These are phyloP conservation scores for Epirrhoe alternata DNA, from an alignment of 2,888 invertebrate species.

Conservation along the genomic window DNA sequence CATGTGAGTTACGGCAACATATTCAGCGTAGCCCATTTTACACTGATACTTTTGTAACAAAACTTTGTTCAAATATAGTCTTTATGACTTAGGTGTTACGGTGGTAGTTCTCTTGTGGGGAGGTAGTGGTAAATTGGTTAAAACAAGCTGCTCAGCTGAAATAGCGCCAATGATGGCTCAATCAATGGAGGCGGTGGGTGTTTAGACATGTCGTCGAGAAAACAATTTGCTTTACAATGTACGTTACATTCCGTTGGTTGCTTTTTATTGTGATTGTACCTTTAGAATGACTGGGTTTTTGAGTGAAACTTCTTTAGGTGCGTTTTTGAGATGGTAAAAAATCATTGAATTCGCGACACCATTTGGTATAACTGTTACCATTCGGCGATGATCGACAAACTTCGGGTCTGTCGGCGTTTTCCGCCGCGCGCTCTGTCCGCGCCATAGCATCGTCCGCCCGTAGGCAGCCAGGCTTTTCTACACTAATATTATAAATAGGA, in stretches of 20 bases:
- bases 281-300: conserved; percentile 44
- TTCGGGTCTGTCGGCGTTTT: too few species aligned
- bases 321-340: too few species aligned
- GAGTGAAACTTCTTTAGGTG: too few species aligned
- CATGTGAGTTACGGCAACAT: conserved; percentile 76
- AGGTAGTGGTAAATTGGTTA: conserved; percentile 45
- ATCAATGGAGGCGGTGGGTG: conserved; percentile 74
- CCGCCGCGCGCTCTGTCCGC: too few species aligned
- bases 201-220: conserved; percentile 73
- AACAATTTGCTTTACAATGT: conserved; percentile 81
- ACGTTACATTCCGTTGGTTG: conserved; percentile 53
- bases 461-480: too few species aligned
- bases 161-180: conserved; percentile 77
- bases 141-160: conserved; percentile 67
- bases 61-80: conserved; percentile 29
- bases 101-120: background rate
- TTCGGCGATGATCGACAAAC: too few species aligned
- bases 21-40: conserved; percentile 58
- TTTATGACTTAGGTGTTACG: conserved; percentile 35
- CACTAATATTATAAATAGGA: too few species aligned
- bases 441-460: too few species aligned
- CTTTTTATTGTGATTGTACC: conserved; percentile 67
- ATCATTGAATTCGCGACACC: too few species aligned
- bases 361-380: too few species aligned
- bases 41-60: conserved; percentile 17